Conservation (phyloP, 2,797 vertebrate species). For the Thalassophryne amazonica region DNA sequence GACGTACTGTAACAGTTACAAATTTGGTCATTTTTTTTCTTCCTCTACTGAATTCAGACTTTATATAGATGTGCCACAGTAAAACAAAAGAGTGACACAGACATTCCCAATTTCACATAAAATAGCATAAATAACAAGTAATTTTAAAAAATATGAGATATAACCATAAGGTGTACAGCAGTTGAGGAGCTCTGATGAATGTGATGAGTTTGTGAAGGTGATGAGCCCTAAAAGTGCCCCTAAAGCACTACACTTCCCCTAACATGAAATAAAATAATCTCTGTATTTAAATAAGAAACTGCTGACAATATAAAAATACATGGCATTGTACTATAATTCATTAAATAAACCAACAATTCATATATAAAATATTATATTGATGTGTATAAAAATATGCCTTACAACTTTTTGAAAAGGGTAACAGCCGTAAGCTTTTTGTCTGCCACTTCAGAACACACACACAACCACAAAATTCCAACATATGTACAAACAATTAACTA, state of each 20-base stretch:
- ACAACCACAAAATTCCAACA: conserved; percentile 71
- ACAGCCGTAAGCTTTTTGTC: conserved; percentile 77
- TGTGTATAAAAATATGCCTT: conserved; percentile 86
- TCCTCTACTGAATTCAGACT: conserved; percentile 48
- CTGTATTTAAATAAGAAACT: conserved; percentile 80
- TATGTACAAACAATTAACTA: conserved; percentile 75
- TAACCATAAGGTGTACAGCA: conserved; percentile 69
- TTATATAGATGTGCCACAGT: conserved; percentile 55
- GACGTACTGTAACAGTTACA: conserved; percentile 59
- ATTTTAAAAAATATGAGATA: conserved; percentile 52
- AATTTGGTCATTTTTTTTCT: conserved; percentile 34
- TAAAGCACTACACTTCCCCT: conserved; percentile 59
- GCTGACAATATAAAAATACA: conserved; percentile 86
- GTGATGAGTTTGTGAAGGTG: conserved; percentile 60
- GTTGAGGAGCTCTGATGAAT: conserved; percentile 66
- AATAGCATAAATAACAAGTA: conserved; percentile 69
- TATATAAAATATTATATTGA: conserved; percentile 86
- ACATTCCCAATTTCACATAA: conserved; percentile 62
- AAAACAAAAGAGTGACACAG: conserved; percentile 59
- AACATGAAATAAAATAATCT: conserved; percentile 78
- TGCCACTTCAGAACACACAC: conserved; percentile 74
- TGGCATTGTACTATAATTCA: conserved; percentile 81
- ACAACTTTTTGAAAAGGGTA: conserved; percentile 80
- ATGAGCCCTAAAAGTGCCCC: conserved; percentile 58
- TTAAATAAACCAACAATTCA: conserved; percentile 85